phyloP scores from a whole-genome alignment of 2,113 vertebrate genomes.

The Erinaceus europaeus region DNA sequence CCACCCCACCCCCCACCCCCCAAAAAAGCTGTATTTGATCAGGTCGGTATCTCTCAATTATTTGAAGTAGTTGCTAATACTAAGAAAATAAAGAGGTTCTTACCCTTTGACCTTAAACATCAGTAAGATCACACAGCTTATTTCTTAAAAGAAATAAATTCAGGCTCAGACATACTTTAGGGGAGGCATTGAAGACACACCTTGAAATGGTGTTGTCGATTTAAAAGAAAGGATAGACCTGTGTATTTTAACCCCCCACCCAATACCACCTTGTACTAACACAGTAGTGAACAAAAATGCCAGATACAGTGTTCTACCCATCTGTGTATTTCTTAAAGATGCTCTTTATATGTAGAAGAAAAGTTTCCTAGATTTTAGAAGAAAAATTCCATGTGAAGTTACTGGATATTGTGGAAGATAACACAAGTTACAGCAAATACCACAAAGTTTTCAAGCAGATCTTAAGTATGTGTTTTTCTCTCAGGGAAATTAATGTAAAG shows the following conservation, averaged over 20 bases:
- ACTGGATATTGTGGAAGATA: constrained; percentile 55
- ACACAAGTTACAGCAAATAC: constrained; percentile 58
- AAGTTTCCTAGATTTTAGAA: constrained; percentile 63
- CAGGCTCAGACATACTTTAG: not conserved
- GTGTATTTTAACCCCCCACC: not conserved
- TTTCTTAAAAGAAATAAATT: constrained; percentile 52
- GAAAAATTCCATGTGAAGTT: constrained; percentile 45
- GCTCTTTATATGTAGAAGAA: constrained; percentile 63
- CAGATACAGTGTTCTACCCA: constrained; percentile 5
- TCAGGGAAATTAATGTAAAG: constrained; percentile 72
- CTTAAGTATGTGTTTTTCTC: constrained; percentile 67
- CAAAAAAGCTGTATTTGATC: not conserved
- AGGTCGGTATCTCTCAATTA: not conserved
- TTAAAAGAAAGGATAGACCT: not conserved
- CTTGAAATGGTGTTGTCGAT: not conserved
- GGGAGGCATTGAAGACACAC: constrained; percentile 51
- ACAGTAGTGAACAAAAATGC: constrained; percentile 59
- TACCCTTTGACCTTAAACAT: constrained; percentile 14
- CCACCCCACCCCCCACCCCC: too few relatives aligned
- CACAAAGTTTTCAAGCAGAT: constrained; percentile 68
- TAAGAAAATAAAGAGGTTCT: not conserved
- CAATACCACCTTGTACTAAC: constrained; percentile 39
- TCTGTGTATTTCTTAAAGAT: constrained; percentile 50
- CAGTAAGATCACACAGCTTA: constrained; percentile 56
- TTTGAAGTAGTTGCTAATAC: not conserved